phyloP scores from a whole-genome alignment of 2,797 vertebrate species.

The Parambassis ranga region DNA sequence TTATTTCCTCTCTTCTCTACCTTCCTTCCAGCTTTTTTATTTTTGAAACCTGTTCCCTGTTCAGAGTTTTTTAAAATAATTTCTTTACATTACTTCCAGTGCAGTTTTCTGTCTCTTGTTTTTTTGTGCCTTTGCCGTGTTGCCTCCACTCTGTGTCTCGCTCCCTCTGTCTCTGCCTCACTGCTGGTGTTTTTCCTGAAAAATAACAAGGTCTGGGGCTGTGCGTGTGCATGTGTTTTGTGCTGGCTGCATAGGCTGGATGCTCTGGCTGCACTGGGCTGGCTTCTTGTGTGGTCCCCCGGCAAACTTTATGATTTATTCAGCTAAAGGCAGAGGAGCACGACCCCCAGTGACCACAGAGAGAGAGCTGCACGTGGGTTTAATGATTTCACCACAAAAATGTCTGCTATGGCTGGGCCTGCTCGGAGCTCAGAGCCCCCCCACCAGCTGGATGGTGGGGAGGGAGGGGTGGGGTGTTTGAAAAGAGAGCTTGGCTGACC shows the following conservation, averaged over 20 bases:
- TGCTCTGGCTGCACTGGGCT: conserved; percentile 79
- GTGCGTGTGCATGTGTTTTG: conserved; percentile 75
- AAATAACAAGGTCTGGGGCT: conserved; percentile 89
- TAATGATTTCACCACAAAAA: conserved; percentile 99
- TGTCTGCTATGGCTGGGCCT: conserved; percentile 98
- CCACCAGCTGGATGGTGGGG: conserved; percentile 48
- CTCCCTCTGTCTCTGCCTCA: conserved; percentile 58
- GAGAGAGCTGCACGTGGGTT: conserved; percentile 99
- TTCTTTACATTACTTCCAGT: background rate
- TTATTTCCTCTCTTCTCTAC: conserved; percentile 10
- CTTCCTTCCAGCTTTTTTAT: background rate
- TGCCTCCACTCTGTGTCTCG: conserved; percentile 39
- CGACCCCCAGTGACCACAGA: conserved; percentile 99
- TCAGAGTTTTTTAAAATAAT: conserved; percentile 2
- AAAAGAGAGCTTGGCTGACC: conserved; percentile 66
- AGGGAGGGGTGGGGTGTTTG: conserved; percentile 21
- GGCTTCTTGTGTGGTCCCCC: conserved; percentile 98
- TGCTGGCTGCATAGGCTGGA: conserved; percentile 68
- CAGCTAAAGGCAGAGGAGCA: conserved; percentile 99
- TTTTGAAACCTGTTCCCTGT: background rate
- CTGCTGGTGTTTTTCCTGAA: conserved; percentile 78
- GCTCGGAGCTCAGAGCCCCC: conserved; percentile 57
- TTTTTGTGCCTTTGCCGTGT: conserved; percentile 36
- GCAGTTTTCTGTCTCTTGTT: conserved; percentile 19
- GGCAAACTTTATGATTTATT: conserved; percentile 99